Percentiles rank a stretch among this genome's conserved stretches.
Evolutionary conservation across 1,140 invertebrate genomes (phyloP).

Genomic region (Leptoteleia sp.): DNA sequence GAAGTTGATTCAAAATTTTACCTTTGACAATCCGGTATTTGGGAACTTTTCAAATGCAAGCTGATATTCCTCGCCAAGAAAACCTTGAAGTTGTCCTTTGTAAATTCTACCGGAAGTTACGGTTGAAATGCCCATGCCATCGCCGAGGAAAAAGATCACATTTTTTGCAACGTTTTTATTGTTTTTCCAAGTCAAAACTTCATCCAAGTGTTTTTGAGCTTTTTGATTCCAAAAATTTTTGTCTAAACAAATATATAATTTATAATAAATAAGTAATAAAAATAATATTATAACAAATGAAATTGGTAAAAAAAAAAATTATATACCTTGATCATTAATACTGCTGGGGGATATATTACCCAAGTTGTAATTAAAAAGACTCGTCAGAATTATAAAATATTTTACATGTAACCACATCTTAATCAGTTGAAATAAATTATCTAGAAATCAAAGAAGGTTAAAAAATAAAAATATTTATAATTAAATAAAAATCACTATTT

Average conservation of each 20-base stretch:
- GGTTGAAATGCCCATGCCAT: slow-evolving; percentile 87
- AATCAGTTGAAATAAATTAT: too few relatives aligned
- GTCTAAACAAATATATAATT: slow-evolving; percentile 17
- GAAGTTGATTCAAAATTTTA: too few relatives aligned
- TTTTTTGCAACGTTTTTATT: slow-evolving; percentile 84
- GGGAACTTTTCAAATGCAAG: slow-evolving; percentile 84
- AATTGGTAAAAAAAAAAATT: too few relatives aligned
- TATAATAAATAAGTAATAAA: slow-evolving; percentile 5
- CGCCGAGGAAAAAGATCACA: slow-evolving; percentile 86
- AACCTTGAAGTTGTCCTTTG: slow-evolving; percentile 81
- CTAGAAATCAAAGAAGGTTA: too few relatives aligned
- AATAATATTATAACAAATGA: too few relatives aligned
- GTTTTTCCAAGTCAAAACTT: slow-evolving; percentile 68
- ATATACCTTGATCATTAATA: too few relatives aligned
- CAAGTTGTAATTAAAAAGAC: too few relatives aligned
- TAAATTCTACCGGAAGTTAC: slow-evolving; percentile 84
- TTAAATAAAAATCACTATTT: too few relatives aligned
- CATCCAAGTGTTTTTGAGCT: slow-evolving; percentile 71
- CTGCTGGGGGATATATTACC: too few relatives aligned
- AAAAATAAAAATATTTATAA: too few relatives aligned
- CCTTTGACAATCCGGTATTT: slow-evolving; percentile 82
- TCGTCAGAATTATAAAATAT: too few relatives aligned
- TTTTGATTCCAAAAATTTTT: slow-evolving; percentile 70
- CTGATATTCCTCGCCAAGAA: slow-evolving; percentile 82
- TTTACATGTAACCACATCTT: too few relatives aligned